Evolutionary conservation across 2,888 invertebrate species (phyloP).

Genomic region (Steinernema carpocapsae): DNA sequence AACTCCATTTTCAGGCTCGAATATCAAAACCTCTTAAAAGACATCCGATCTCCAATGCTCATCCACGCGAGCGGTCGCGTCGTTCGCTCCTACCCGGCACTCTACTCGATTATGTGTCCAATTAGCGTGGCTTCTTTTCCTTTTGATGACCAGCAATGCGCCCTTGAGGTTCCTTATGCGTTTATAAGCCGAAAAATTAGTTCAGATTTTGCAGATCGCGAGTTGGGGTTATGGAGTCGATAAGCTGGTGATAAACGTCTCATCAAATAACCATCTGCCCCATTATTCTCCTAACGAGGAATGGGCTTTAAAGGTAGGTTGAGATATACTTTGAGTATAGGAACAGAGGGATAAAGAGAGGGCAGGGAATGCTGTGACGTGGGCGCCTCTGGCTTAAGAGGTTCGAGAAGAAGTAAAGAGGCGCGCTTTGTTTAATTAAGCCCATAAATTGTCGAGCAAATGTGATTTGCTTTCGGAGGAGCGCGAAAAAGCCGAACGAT

Average conservation of each 20-base stretch:
- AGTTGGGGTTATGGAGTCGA: slow-evolving; percentile 62
- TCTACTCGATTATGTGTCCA: slow-evolving; percentile 56
- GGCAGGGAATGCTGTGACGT: not conserved
- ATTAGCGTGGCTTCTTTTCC: slow-evolving; percentile 60
- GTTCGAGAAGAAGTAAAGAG: not conserved
- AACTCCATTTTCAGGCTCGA: slow-evolving; percentile 50
- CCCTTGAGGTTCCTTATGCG: slow-evolving; percentile 46
- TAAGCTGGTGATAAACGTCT: slow-evolving; percentile 53
- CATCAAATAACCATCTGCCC: slow-evolving; percentile 49
- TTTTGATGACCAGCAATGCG: slow-evolving; percentile 59
- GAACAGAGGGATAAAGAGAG: not conserved
- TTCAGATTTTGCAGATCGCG: slow-evolving; percentile 48
- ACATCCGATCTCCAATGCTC: slow-evolving; percentile 56
- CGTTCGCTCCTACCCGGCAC: slow-evolving; percentile 57
- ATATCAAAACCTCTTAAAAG: slow-evolving; percentile 53
- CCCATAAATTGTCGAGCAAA: slow-evolving; percentile 14
- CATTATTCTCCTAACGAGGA: slow-evolving; percentile 60
- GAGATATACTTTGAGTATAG: too few relatives aligned
- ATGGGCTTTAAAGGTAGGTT: slow-evolving; percentile 59
- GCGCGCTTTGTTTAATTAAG: not conserved
- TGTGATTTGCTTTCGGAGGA: slow-evolving; percentile 20
- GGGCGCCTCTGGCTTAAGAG: too few relatives aligned
- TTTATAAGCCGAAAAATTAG: not conserved
- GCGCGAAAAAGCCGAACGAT: not conserved
- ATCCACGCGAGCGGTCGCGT: slow-evolving; percentile 54